These are phyloP conservation scores for Corythoichthys intestinalis DNA, from an alignment of 2,113 vertebrate genomes.

Conservation along the genomic window DNA sequence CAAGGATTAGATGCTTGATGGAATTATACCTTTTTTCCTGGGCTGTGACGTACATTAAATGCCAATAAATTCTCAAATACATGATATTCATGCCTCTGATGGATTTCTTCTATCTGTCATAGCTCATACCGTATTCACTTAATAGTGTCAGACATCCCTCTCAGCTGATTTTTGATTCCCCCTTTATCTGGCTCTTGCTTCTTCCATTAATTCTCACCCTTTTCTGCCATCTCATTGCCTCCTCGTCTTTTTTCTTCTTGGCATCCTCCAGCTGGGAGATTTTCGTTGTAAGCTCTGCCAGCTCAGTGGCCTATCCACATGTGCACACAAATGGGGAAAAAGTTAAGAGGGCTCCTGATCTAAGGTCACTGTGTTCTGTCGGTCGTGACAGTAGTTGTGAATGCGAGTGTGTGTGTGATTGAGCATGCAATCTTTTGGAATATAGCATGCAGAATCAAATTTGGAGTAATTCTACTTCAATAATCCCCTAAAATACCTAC, in stretches of 20 bases:
- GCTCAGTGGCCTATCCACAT: conserved; percentile 81
- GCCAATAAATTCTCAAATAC: not conserved
- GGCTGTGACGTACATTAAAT: not conserved
- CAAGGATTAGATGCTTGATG: not conserved
- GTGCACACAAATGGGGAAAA: conserved; percentile 47
- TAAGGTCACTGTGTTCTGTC: conserved; percentile 48
- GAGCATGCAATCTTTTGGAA: not conserved
- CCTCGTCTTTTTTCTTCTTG: conserved; percentile 89
- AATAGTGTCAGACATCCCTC: conserved; percentile 31
- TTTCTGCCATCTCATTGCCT: conserved; percentile 86
- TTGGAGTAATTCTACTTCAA: not conserved
- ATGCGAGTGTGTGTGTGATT: not conserved
- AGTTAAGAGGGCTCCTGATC: conserved; percentile 49
- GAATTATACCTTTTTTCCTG: not conserved
- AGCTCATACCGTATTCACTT: conserved; percentile 7
- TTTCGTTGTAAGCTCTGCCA: conserved; percentile 86
- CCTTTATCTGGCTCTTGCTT: conserved; percentile 30
- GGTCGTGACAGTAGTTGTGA: conserved; percentile 4
- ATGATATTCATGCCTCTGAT: conserved; percentile 4
- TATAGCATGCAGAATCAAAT: not conserved
- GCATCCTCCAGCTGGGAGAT: conserved; percentile 89
- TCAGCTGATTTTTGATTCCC: conserved; percentile 53
- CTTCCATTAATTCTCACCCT: conserved; percentile 78
- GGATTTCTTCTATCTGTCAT: conserved; percentile 2
- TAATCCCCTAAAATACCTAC: not conserved